A percentile compares a stretch with the other conserved stretches of the same genome.
phyloP scores from a whole-genome alignment of 1,140 invertebrate genomes.

The Samia ricini region DNA sequence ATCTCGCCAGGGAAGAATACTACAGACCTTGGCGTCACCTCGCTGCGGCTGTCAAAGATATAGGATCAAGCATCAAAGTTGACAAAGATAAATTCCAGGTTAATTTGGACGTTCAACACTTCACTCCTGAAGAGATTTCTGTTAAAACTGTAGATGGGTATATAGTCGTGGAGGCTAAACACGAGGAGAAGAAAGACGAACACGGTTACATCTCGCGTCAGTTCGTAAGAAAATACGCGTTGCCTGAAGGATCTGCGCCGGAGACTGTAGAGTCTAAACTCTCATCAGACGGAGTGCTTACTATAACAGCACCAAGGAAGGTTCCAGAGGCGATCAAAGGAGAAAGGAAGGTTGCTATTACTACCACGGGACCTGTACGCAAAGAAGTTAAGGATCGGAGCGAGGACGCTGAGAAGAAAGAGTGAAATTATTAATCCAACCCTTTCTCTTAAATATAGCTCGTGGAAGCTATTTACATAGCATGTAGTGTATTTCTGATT shows the following conservation, averaged over 20 bases:
- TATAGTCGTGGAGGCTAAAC: slow-evolving; percentile 83
- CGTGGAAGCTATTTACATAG: background rate
- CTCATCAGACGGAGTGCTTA: slow-evolving; percentile 87
- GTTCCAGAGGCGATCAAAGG: slow-evolving; percentile 71
- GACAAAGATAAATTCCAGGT: slow-evolving; percentile 78
- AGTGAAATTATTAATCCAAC: background rate
- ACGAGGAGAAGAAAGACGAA: slow-evolving; percentile 81
- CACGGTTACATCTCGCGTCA: slow-evolving; percentile 81
- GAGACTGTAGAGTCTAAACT: slow-evolving; percentile 85
- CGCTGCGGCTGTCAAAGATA: slow-evolving; percentile 40
- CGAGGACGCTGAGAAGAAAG: slow-evolving; percentile 36
- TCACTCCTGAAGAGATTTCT: slow-evolving; percentile 86
- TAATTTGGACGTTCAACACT: slow-evolving; percentile 85
- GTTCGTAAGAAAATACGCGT: slow-evolving; percentile 78
- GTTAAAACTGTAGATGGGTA: slow-evolving; percentile 85
- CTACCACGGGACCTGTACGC: slow-evolving; percentile 79
- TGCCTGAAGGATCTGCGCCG: slow-evolving; percentile 83
- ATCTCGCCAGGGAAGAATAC: slow-evolving; percentile 51
- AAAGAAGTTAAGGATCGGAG: slow-evolving; percentile 63
- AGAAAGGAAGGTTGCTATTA: slow-evolving; percentile 81
- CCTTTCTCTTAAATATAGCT: background rate
- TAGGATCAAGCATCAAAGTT: slow-evolving; percentile 59
- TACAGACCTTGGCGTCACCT: slow-evolving; percentile 76
- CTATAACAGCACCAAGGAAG: slow-evolving; percentile 83
- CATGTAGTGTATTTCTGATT: background rate